Conservation (phyloP, 2,113 vertebrate species). For the Crotalus tigris region DNA sequence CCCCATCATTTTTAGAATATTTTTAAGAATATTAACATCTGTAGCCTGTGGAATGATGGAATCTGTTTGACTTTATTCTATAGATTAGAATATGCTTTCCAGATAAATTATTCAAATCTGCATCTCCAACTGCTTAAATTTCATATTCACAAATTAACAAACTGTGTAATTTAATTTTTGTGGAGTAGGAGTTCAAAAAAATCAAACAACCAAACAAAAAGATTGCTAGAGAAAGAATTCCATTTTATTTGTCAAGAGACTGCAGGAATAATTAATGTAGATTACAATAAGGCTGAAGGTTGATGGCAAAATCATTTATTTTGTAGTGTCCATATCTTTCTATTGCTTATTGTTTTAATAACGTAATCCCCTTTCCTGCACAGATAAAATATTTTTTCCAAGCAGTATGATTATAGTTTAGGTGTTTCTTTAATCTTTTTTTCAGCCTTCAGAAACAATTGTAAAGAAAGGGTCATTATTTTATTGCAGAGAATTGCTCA, state of each 20-base stretch:
- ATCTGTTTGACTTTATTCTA: background rate
- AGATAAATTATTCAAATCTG: background rate
- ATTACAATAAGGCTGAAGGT: slow-evolving; percentile 5
- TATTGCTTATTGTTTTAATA: slow-evolving; percentile 24
- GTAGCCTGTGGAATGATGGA: background rate
- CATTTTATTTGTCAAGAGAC: slow-evolving; percentile 1
- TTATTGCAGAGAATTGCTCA: slow-evolving; percentile 26
- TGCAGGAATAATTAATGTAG: background rate
- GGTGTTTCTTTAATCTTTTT: slow-evolving; percentile 21
- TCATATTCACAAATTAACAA: background rate
- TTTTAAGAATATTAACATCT: background rate
- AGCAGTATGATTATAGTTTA: slow-evolving; percentile 32
- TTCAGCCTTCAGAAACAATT: slow-evolving; percentile 18
- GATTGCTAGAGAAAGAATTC: slow-evolving; percentile 9
- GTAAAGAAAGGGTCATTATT: slow-evolving; percentile 5
- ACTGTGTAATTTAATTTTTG: background rate
- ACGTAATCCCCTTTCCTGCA: background rate
- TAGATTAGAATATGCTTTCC: background rate
- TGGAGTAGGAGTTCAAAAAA: background rate
- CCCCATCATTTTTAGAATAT: background rate
- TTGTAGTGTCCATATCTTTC: slow-evolving; percentile 1
- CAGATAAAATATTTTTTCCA: slow-evolving; percentile 36
- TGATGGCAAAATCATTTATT: slow-evolving; percentile 8
- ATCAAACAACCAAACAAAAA: background rate
- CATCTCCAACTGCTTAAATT: background rate